Base-by-base conservation (phyloP, 2,113 vertebrate species). In the Eonycteris spelaea region DNA sequence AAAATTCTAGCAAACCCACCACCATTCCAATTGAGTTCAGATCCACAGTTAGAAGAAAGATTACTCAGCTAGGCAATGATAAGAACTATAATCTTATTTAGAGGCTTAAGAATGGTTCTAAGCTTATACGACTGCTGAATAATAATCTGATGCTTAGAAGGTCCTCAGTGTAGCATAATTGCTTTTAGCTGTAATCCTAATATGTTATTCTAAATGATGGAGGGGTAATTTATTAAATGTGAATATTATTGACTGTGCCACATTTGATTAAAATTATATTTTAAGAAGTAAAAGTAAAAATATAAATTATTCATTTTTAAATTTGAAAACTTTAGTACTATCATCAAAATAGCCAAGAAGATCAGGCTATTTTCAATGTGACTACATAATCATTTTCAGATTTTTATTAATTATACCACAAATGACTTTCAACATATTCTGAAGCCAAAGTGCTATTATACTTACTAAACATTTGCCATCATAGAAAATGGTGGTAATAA, bases 381-480 rank as follows among this genome's bases (percentile, higher is more conserved):
- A 86, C 35, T 63, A 55, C 28, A 35, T 15, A 67, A 89, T 45
- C 13, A 53, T 61, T 92, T 90, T 57, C 35, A 77, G 33, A 80
- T 15, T 26, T 67, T 79, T 79, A 5, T 51, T 85, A 85, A 87
- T 77, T 74, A 84, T 40, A 48, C 45, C 53, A 73, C 7, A 83
- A 26, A 40, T 75, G n/a, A 92, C 28, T 61, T 80, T 92, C 67
- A 96, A 30, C 2, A 59, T 24, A 51, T 85, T 70, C 63, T 82
- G 33, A 91, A 89, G n/a, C 33, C 48, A 97, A 86, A 78, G 90
- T 57, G 70, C 26, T 77, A 80, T 67, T 84, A 73, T 51, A 55
- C 24, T 22, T 75, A 67, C 4, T 91, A 86, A 94, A 55, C 7
- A 70, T 43, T 68, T 65, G 38, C 55, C n/a, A 7, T 86, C 55